Conservation (phyloP, 2,888 invertebrate genomes). For the Brachyptera putata region DNA sequence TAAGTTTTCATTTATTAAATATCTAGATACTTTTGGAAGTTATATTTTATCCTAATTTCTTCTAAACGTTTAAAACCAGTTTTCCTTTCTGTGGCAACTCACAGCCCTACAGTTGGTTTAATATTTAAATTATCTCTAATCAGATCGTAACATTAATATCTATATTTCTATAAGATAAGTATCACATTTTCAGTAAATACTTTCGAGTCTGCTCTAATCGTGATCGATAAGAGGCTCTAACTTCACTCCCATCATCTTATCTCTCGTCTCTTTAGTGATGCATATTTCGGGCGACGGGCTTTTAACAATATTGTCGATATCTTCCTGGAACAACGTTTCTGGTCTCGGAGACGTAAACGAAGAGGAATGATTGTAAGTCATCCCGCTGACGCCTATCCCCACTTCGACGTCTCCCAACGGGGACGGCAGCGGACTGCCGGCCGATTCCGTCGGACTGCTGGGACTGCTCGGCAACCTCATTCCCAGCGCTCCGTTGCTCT, state of each 20-base stretch:
- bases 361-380: constrained; percentile 55
- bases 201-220: constrained; percentile 23
- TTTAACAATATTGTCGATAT: constrained; percentile 60
- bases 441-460: constrained; percentile 41
- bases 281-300: constrained; percentile 43
- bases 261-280: constrained; percentile 29
- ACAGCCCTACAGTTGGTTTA: constrained; percentile 40
- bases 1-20: too few species aligned
- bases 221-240: constrained; percentile 29
- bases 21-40: constrained; percentile 32
- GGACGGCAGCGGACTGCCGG: constrained; percentile 26
- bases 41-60: constrained; percentile 24
- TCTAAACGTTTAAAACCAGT: constrained; percentile 21
- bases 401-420: constrained; percentile 50
- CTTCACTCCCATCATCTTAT: constrained; percentile 26
- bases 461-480: constrained; percentile 37
- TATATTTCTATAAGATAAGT: constrained; percentile 21
- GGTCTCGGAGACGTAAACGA: constrained; percentile 42
- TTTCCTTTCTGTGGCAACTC: too few species aligned
- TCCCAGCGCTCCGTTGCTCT: constrained; percentile 26
- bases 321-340: constrained; percentile 59
- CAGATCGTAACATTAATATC: neutral
- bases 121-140: constrained; percentile 36
- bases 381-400: constrained; percentile 56
- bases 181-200: constrained; percentile 22